These are phyloP conservation scores for Tinea pellionella DNA, from an alignment of 2,888 invertebrate species.

Conservation along the genomic window DNA sequence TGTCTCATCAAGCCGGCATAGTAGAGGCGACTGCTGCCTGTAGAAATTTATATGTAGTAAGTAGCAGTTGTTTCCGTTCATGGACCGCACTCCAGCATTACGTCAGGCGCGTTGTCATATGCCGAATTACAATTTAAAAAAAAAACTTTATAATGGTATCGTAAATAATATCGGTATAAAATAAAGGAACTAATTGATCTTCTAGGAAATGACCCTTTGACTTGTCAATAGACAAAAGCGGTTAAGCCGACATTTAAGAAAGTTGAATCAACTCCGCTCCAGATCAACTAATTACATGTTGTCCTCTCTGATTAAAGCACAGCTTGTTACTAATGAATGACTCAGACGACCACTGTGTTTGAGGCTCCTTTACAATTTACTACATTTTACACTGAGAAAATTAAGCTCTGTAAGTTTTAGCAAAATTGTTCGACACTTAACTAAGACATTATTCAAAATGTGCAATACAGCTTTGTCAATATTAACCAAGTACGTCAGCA, in stretches of 20 bases:
- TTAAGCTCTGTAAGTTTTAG: too few relatives aligned
- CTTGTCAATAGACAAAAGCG: slow-evolving; percentile 33
- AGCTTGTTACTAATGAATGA: slow-evolving; percentile 69
- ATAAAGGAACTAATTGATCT: neutral
- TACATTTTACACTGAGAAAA: slow-evolving; percentile 18
- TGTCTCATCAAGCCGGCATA: too few relatives aligned
- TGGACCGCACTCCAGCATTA: too few relatives aligned
- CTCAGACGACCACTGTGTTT: slow-evolving; percentile 28
- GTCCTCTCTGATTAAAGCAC: slow-evolving; percentile 67
- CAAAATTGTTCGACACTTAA: too few relatives aligned
- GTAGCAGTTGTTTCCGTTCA: too few relatives aligned
- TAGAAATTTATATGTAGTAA: too few relatives aligned
- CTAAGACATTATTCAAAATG: too few relatives aligned
- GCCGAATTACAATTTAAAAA: too few relatives aligned
- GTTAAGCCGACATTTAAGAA: slow-evolving; percentile 18
- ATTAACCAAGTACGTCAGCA: too few relatives aligned
- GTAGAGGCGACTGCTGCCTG: too few relatives aligned
- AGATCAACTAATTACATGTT: slow-evolving; percentile 61
- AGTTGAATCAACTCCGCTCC: slow-evolving; percentile 34
- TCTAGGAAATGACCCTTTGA: slow-evolving; percentile 4
- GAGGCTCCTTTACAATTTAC: slow-evolving; percentile 19
- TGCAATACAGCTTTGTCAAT: too few relatives aligned
- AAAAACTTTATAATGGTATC: neutral
- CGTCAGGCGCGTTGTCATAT: too few relatives aligned
- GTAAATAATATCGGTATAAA: neutral